Conservation (phyloP, 2,888 invertebrate species). For the Ophion ventricosus region DNA sequence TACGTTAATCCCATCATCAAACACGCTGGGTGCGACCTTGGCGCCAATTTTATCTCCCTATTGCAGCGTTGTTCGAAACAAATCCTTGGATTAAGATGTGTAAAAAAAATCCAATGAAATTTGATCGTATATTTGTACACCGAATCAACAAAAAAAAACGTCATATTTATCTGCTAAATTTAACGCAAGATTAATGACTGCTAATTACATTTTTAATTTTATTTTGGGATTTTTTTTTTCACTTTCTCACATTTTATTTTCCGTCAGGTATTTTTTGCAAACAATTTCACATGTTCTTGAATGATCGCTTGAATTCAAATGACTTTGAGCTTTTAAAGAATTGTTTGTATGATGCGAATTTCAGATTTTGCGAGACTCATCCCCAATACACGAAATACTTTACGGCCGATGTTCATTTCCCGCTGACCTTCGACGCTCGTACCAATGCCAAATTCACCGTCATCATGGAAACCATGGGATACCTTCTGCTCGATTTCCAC, state of each 20-base stretch:
- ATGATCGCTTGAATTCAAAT: no score
- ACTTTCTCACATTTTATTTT: no score
- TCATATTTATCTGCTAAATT: not conserved
- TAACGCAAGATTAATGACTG: not conserved
- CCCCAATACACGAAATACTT: conserved; percentile 75
- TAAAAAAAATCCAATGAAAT: not conserved
- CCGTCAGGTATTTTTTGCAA: no score
- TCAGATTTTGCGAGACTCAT: conserved; percentile 71
- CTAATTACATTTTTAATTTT: no score
- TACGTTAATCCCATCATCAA: conserved; percentile 44
- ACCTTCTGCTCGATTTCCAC: conserved; percentile 73
- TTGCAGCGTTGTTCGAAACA: conserved; percentile 4
- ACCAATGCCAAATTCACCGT: conserved; percentile 71
- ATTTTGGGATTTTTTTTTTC: no score
- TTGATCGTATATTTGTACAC: not conserved
- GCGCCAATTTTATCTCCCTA: conserved; percentile 12
- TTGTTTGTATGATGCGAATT: not conserved
- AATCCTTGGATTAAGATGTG: conserved; percentile 3
- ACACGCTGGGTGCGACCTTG: conserved; percentile 13
- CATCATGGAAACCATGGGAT: conserved; percentile 74
- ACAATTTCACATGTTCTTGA: no score
- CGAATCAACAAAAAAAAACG: not conserved
- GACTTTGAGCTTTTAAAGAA: no score
- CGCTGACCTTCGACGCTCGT: conserved; percentile 69
- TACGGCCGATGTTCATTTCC: conserved; percentile 66